Conservation (phyloP, 2,797 vertebrate genomes). For the Cossypha dichroa region DNA sequence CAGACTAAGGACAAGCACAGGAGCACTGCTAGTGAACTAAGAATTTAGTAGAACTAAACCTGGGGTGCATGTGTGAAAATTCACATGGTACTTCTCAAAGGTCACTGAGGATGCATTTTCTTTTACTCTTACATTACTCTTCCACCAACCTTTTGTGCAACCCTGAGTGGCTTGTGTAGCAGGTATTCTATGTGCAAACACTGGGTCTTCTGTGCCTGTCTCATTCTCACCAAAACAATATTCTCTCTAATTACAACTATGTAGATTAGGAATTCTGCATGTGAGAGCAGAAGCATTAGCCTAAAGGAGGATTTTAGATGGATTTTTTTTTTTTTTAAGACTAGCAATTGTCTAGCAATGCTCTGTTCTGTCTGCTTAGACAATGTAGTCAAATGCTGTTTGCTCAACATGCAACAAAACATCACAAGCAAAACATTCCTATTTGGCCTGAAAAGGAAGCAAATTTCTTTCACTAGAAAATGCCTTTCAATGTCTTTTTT, state of each 20-base stretch:
- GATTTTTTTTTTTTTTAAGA: neutral
- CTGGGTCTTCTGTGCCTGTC: neutral
- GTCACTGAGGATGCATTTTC: neutral
- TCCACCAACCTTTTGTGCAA: neutral
- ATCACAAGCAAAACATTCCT: neutral
- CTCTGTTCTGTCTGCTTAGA: neutral
- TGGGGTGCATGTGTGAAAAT: neutral
- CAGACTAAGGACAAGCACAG: neutral
- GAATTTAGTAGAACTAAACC: neutral
- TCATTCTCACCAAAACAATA: neutral
- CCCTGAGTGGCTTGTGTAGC: rapidly evolving
- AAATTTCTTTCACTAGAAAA: neutral
- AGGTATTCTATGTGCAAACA: neutral
- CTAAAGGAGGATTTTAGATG: neutral
- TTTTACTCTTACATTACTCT: neutral
- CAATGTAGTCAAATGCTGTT: neutral
- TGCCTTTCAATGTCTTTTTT: neutral
- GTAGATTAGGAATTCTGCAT: neutral
- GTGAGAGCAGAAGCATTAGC: neutral
- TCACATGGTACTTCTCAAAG: neutral
- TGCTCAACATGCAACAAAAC: neutral
- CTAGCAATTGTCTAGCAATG: neutral
- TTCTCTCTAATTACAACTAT: neutral
- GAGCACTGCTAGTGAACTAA: neutral
- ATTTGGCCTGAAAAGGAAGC: neutral